Evolutionary conservation across 64 coral and sea anemone genomes (phyloP), one percentile per base, ranked within the genome.

Genomic region (Stichodactyla mertensii): DNA sequence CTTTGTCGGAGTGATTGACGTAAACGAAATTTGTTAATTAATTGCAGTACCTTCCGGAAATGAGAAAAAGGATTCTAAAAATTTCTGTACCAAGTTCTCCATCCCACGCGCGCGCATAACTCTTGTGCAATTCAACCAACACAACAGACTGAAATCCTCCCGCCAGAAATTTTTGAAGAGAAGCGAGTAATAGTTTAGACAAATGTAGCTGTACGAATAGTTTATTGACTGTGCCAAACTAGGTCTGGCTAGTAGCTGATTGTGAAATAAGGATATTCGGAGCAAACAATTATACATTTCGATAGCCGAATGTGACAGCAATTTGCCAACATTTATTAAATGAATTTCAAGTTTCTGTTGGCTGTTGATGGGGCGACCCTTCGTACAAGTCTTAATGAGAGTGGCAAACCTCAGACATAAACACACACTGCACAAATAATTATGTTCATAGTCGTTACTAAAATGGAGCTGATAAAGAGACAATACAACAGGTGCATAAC

Each of bases 1-100:
- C 77, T 97, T 97, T 97, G 94, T 97, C 71, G 91, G 71, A 96
- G 80, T 99, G 97, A 99, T 99, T 99, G 97, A 95, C 97, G 91
- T 89, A 16, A 88, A 66, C 57, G 71, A 94, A 99, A 99, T 94
- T 95, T 92, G 93, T 95, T 99, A 99, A 99, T 99, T 95, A 99
- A 95, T 94, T 94, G 97, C 89, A 86, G 87, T 83, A 80, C 81
- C 77, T 90, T 94, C 97, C 97, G 97, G 97, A 99, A 99, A 99
- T 99, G 97, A 99, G 93, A 94, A 99, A 90, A 85, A 92, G 85
- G 87, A 89, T 87, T 95, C 88, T 95, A 90, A 88, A 99, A 92
- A 94, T 92, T 89, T 86, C 89, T 84, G 88, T 91, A 52, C 86
- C 88, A 86, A 86, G 90, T 88, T 62, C 61, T 70, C 86, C 55